Conservation (phyloP, 2,113 vertebrate species). For the Hemibagrus wyckioides region DNA sequence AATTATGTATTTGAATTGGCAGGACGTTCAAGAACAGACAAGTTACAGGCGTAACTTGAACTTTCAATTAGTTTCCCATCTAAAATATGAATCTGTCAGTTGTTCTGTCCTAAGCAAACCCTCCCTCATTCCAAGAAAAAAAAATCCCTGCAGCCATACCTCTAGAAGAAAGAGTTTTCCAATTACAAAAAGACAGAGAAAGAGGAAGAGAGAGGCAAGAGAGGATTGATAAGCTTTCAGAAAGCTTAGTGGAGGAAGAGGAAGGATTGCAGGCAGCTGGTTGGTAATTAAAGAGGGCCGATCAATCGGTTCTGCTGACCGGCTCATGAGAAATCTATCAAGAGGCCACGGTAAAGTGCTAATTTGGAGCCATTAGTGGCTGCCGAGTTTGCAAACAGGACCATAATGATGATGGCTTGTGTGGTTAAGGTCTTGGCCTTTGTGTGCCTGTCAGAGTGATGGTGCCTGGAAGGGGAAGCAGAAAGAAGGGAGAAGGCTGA, state of each 20-base stretch:
- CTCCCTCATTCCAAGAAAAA: background rate
- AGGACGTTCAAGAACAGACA: background rate
- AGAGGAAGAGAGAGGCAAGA: conserved; percentile 25
- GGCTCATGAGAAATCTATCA: conserved; percentile 76
- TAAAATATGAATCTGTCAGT: background rate
- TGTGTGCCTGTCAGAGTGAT: conserved; percentile 63
- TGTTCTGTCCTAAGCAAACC: background rate
- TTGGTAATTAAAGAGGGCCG: conserved; percentile 76
- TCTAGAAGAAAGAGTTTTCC: background rate
- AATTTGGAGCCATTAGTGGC: conserved; percentile 81
- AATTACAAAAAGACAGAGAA: conserved; percentile 4
- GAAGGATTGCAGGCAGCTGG: conserved; percentile 65
- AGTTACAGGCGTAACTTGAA: conserved; percentile 24
- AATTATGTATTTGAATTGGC: conserved; percentile 34
- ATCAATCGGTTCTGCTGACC: conserved; percentile 77
- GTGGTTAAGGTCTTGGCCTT: conserved; percentile 73
- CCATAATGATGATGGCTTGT: conserved; percentile 77
- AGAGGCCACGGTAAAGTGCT: conserved; percentile 76
- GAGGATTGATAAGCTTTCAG: conserved; percentile 57
- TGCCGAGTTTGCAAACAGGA: conserved; percentile 79
- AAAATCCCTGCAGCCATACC: background rate
- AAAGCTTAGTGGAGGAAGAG: conserved; percentile 52
- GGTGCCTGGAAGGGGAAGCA: conserved; percentile 57
- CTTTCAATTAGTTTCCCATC: conserved; percentile 18
- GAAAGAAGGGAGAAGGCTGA: conserved; percentile 34